Evolutionary conservation across 1,140 invertebrate genomes (phyloP).

Genomic region (Atopsyche davidsoni): DNA sequence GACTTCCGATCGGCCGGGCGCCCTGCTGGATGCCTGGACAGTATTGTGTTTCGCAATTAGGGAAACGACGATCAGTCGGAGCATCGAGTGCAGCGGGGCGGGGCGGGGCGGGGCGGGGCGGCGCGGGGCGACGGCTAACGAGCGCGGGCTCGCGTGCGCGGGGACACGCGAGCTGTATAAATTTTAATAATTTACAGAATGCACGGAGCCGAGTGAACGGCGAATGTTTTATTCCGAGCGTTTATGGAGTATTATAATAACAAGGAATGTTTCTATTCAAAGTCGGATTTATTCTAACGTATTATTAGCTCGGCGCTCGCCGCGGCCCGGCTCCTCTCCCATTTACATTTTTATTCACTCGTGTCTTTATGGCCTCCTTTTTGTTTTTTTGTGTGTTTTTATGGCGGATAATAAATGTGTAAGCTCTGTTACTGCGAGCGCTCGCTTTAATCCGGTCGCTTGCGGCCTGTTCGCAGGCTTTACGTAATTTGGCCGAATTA

Average conservation of each 20-base stretch:
- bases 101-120: too few species aligned
- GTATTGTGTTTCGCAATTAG: too few species aligned
- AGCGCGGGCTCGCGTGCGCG: too few species aligned
- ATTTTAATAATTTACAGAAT: conserved; percentile 18
- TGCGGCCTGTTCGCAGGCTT: background rate
- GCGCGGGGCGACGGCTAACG: too few species aligned
- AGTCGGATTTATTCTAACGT: conserved; percentile 12
- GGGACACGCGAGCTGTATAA: conserved; percentile 14
- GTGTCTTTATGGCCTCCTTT: conserved; percentile 13
- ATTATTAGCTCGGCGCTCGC: background rate
- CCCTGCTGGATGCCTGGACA: too few species aligned
- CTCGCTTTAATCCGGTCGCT: conserved; percentile 20
- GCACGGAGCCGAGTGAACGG: conserved; percentile 1
- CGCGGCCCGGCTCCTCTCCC: conserved; percentile 6
- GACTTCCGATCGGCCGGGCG: too few species aligned
- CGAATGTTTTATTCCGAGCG: conserved; percentile 16
- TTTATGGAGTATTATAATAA: conserved; percentile 8
- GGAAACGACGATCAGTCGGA: too few species aligned
- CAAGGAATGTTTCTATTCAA: conserved; percentile 13
- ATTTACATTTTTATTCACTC: conserved; percentile 25
- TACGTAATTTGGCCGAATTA: too few species aligned
- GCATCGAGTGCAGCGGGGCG: too few species aligned
- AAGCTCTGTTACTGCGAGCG: conserved; percentile 16
- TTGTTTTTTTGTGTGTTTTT: conserved; percentile 16
- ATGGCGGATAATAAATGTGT: conserved; percentile 23